phyloP scores from a whole-genome alignment of 2,113 vertebrate genomes.

The Paracanthobrama guichenoti region DNA sequence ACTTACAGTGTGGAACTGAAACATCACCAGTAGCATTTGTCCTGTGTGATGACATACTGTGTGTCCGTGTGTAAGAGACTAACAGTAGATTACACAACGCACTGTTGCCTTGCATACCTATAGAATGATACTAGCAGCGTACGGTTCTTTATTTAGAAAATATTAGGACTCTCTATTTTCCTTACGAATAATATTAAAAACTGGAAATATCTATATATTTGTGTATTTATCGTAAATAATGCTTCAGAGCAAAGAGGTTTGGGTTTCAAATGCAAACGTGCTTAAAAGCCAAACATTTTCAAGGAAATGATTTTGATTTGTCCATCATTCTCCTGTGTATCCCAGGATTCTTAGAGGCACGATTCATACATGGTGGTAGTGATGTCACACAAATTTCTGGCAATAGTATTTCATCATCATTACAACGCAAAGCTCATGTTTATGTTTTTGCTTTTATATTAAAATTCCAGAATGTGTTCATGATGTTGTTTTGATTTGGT shows the following conservation, averaged over 20 bases:
- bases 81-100: conserved; percentile 45
- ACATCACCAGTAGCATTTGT: not conserved
- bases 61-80: conserved; percentile 17
- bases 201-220: conserved; percentile 65
- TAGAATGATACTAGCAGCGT: conserved; percentile 48
- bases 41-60: not conserved
- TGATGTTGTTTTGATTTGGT: not conserved
- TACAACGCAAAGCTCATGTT: not conserved
- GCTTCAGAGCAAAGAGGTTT: conserved; percentile 40
- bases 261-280: conserved; percentile 10
- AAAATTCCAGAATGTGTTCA: conserved; percentile 5
- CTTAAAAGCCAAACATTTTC: conserved; percentile 16
- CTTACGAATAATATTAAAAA: conserved; percentile 51
- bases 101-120: conserved; percentile 46
- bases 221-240: conserved; percentile 64
- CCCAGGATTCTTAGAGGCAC: conserved; percentile 26
- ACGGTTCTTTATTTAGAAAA: conserved; percentile 52
- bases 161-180: conserved; percentile 61
- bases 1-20: conserved; percentile 10
- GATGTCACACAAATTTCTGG: conserved; percentile 1
- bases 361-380: conserved; percentile 20
- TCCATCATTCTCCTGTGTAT: conserved; percentile 16
- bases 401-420: conserved; percentile 10
- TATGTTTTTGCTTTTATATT: not conserved
- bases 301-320: conserved; percentile 2